Percentiles rank a stretch among this genome's conserved stretches.
phyloP scores from a whole-genome alignment of 2,888 invertebrate species.

The Amiota mariae region DNA sequence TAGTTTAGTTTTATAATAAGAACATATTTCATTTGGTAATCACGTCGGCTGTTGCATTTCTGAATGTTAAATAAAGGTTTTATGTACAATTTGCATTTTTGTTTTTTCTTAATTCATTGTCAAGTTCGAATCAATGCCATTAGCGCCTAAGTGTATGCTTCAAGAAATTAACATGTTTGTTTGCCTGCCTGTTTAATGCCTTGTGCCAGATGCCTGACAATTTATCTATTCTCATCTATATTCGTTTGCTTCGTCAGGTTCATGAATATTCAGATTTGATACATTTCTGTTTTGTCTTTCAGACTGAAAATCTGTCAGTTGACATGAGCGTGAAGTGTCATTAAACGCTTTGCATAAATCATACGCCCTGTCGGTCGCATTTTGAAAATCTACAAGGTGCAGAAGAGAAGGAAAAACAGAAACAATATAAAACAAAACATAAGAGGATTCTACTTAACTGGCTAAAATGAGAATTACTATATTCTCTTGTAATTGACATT shows the following conservation, averaged over 20 bases:
- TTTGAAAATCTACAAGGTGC: too few relatives aligned
- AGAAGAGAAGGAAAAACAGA: too few relatives aligned
- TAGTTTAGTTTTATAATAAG: too few relatives aligned
- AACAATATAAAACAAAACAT: too few relatives aligned
- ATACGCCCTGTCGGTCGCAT: slow-evolving; percentile 46
- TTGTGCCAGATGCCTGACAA: too few relatives aligned
- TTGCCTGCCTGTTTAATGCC: background rate
- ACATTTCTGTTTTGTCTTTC: background rate
- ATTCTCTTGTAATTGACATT: too few relatives aligned
- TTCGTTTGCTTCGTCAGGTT: background rate
- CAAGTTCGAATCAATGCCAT: slow-evolving; percentile 22
- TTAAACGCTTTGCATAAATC: slow-evolving; percentile 56
- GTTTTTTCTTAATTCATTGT: slow-evolving; percentile 1
- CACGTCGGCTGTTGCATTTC: background rate
- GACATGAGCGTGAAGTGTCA: slow-evolving; percentile 22
- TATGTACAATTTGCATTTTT: background rate
- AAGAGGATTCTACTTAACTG: too few relatives aligned
- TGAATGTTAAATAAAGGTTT: background rate
- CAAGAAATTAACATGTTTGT: slow-evolving; percentile 5
- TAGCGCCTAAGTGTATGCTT: slow-evolving; percentile 13
- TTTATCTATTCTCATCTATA: background rate
- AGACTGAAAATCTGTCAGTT: background rate
- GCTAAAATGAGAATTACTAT: too few relatives aligned
- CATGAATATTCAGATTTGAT: background rate
- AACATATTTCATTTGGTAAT: too few relatives aligned